Conservation (phyloP, 2,888 invertebrate genomes). For the Drosophila yooni region DNA sequence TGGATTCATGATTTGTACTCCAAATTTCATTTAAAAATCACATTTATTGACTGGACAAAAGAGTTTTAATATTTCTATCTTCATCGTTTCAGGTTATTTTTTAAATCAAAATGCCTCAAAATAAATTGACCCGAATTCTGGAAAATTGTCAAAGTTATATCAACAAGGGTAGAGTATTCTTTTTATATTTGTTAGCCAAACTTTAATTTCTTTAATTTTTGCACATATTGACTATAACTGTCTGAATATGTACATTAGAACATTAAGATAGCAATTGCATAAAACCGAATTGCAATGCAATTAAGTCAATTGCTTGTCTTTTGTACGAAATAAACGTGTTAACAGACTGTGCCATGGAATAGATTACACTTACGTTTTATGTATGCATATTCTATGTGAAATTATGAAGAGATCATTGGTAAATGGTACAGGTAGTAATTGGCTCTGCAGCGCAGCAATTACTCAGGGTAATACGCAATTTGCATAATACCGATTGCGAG, state of each 20-base stretch:
- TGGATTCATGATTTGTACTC: neutral
- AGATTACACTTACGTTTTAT: constrained; percentile 7
- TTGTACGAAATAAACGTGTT: constrained; percentile 7
- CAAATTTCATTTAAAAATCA: neutral
- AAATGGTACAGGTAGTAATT: constrained; percentile 30
- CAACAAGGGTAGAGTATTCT: neutral
- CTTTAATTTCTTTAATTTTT: neutral
- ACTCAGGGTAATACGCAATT: constrained; percentile 66
- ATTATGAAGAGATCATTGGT: constrained; percentile 18
- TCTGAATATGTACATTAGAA: constrained; percentile 9
- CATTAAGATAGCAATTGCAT: constrained; percentile 22
- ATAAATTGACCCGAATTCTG: neutral
- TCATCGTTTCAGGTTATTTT: neutral
- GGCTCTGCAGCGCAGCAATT: constrained; percentile 58
- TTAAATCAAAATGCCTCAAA: neutral
- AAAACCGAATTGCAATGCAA: constrained; percentile 4
- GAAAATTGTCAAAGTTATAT: neutral
- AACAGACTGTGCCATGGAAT: constrained; percentile 1
- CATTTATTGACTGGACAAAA: neutral
- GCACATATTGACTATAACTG: neutral
- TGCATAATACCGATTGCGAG: constrained; percentile 66
- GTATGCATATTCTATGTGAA: constrained; percentile 7
- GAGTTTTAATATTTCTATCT: neutral
- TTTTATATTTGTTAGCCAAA: neutral
- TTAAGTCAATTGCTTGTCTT: constrained; percentile 13